A percentile compares a stretch with the other conserved stretches of the same genome.
Evolutionary conservation across 2,797 vertebrate genomes (phyloP).

Genomic region (Clarias laeviceps): DNA sequence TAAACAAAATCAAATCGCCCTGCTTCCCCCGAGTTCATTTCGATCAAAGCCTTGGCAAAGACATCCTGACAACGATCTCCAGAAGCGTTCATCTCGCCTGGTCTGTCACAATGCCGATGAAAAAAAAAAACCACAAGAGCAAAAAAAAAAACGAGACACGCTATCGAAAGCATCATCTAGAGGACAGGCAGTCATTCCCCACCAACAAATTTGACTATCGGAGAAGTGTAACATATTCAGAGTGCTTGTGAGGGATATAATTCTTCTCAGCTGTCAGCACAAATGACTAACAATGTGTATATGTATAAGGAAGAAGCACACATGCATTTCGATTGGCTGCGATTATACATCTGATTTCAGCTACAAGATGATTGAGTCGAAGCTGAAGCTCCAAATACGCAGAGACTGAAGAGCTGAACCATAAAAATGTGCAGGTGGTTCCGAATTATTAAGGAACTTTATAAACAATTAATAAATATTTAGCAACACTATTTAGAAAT

Average conservation of each 20-base stretch:
- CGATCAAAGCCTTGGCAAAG: slow-evolving; percentile 68
- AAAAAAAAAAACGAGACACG: slow-evolving; percentile 71
- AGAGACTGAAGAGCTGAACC: neutral
- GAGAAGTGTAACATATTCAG: slow-evolving; percentile 75
- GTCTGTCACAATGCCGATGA: slow-evolving; percentile 69
- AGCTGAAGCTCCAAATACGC: neutral
- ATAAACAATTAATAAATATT: neutral
- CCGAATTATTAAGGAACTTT: neutral
- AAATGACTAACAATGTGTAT: slow-evolving; percentile 69
- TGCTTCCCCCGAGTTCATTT: slow-evolving; percentile 63
- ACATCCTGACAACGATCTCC: slow-evolving; percentile 70
- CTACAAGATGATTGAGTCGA: neutral
- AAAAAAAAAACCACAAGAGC: slow-evolving; percentile 67
- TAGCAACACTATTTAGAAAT: neutral
- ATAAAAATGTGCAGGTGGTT: neutral
- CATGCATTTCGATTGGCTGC: slow-evolving; percentile 48
- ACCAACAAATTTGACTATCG: slow-evolving; percentile 69
- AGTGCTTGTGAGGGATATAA: slow-evolving; percentile 72
- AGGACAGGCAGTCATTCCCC: slow-evolving; percentile 71
- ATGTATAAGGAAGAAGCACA: slow-evolving; percentile 54
- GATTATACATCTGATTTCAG: slow-evolving; percentile 19
- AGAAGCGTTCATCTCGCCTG: slow-evolving; percentile 71
- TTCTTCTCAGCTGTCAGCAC: slow-evolving; percentile 67
- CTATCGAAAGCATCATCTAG: slow-evolving; percentile 76
- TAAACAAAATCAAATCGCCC: slow-evolving; percentile 59